Evolutionary conservation across 2,113 vertebrate species (phyloP), one percentile per base, ranked within the genome.

Genomic region (Ailurus styani): DNA sequence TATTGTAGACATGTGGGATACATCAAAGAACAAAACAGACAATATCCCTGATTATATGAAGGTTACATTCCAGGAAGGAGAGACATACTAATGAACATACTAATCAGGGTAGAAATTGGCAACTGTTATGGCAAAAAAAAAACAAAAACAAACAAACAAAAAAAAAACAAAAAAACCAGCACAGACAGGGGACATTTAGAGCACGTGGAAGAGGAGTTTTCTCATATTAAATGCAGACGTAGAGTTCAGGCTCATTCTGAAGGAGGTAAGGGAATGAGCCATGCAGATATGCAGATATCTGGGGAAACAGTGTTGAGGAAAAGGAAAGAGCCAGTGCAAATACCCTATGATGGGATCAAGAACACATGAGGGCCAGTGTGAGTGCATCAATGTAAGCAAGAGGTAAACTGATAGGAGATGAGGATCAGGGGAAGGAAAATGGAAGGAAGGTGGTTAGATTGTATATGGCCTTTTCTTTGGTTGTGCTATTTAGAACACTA

Each of bases 401-500:
- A 20, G 42, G 21, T 47, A 29, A 31, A 50, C 13, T 23, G 20
- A 45, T 0, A 87, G 34, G 18, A 55, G 14, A 45, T 15, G 31
- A 77, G 27, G 55, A 37, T n/a, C 7, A 31, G 7, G 1, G 14
- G 3, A 55, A 54, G 37, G 7, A 20, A 25, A 11, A 31, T 12
- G 25, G 10, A 66, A 60, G 21, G 10, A 2, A 15, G 4, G 31
- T 50, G 20, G 31, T 83, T 15, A 64, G 54, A 72, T 55, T 34
- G 9, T 3, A 17, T 27, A 47, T 50, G 37, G n/a, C 55, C 6
- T 64, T 70, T 87, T 18, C 42, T 60, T 25, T 55, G 45, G n/a
- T 29, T 87, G 17, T 75, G 40, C 47, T 77, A 84, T 87, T 85
- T 91, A 20, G 62, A 95, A 42, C 37, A 87, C 10, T 31, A 40